phyloP scores from a whole-genome alignment of 2,797 vertebrate genomes.

The Amazona finschi region DNA sequence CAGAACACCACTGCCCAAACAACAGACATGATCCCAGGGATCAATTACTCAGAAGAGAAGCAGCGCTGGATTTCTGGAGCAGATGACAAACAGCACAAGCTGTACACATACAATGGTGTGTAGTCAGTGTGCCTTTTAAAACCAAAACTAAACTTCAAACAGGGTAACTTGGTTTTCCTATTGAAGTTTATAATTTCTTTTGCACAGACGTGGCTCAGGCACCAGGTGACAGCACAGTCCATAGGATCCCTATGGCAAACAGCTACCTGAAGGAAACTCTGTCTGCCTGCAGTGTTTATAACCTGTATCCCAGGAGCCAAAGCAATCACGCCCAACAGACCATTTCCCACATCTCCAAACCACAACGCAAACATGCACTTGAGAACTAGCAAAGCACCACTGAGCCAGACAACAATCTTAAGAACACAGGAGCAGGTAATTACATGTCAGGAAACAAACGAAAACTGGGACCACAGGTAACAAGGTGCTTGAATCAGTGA shows the following conservation, averaged over 20 bases:
- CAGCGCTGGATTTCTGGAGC: background rate
- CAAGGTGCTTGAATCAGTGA: background rate
- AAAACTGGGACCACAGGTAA: slow-evolving; percentile 20
- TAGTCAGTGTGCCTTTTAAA: background rate
- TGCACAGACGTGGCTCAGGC: background rate
- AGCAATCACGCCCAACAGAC: slow-evolving; percentile 20
- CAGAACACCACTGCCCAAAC: background rate
- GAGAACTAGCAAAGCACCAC: background rate
- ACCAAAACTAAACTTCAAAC: background rate
- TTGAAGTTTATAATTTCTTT: background rate
- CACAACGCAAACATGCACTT: slow-evolving; percentile 26
- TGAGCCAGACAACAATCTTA: background rate
- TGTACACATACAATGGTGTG: background rate
- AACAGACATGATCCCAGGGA: background rate
- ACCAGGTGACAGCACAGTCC: background rate
- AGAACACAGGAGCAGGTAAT: background rate
- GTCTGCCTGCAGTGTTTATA: background rate
- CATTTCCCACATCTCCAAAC: background rate
- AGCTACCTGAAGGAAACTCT: background rate
- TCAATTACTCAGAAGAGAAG: background rate
- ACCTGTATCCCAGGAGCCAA: background rate
- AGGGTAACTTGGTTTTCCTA: background rate
- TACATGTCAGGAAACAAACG: background rate
- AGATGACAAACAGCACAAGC: background rate
- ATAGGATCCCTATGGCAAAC: background rate